A percentile compares a stretch with the other conserved stretches of the same genome.
phyloP scores from a whole-genome alignment of 2,113 vertebrate genomes.

The Glaucidium brasilianum region DNA sequence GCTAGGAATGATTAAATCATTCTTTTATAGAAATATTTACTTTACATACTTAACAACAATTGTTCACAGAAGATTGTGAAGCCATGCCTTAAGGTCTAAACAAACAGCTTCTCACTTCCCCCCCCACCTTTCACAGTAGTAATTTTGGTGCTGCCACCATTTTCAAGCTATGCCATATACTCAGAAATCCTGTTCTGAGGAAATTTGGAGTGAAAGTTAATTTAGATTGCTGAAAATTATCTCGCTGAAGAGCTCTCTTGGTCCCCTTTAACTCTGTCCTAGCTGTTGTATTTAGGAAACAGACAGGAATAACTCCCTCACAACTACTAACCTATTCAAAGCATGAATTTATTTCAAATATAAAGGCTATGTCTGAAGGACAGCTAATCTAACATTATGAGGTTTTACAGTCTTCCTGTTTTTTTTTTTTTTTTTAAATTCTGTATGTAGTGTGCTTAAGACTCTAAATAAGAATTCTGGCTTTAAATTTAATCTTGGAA shows the following conservation, averaged over 20 bases:
- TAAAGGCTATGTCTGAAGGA: background rate
- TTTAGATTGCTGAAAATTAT: background rate
- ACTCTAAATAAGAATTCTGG: background rate
- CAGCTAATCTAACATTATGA: fast-evolving
- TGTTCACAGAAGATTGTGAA: background rate
- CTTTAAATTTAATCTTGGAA: background rate
- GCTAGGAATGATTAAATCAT: background rate
- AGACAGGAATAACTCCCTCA: background rate
- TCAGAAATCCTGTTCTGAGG: background rate
- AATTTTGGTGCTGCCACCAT: background rate
- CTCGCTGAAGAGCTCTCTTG: background rate
- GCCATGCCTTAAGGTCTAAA: background rate
- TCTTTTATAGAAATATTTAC: background rate
- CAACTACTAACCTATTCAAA: background rate
- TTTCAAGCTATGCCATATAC: background rate
- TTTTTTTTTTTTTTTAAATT: background rate
- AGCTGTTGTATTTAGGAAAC: background rate
- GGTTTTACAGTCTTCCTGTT: background rate
- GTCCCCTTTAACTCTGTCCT: background rate
- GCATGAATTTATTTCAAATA: background rate
- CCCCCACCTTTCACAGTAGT: background rate
- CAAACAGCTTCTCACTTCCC: background rate
- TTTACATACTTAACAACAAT: background rate
- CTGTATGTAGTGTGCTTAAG: background rate
- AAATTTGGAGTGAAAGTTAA: background rate